These are phyloP conservation scores for Andrena flavipes DNA, from an alignment of 2,888 invertebrate species.

Conservation along the genomic window DNA sequence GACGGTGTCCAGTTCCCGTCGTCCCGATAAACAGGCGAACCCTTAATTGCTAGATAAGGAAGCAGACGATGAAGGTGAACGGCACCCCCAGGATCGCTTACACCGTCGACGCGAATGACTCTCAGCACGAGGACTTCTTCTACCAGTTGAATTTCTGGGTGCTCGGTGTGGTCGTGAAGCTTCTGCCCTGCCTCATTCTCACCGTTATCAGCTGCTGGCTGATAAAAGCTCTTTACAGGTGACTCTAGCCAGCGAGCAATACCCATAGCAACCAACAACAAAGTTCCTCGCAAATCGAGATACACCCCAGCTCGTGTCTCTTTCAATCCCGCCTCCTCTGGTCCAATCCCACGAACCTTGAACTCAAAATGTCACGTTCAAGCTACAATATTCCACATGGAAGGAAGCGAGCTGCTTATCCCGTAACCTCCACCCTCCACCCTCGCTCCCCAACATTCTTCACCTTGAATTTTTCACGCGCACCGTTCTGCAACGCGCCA, in stretches of 20 bases:
- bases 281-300: not conserved
- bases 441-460: too few relatives aligned
- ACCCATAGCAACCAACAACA: not conserved
- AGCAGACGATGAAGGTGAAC: constrained; percentile 69
- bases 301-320: not conserved
- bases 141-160: constrained; percentile 93
- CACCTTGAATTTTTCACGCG: too few relatives aligned
- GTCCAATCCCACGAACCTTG: not conserved
- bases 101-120: constrained; percentile 84
- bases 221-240: constrained; percentile 89
- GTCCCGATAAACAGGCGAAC: not conserved
- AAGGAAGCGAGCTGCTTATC: too few relatives aligned
- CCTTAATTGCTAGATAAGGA: constrained; percentile 73
- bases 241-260: not conserved
- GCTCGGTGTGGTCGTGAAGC: constrained; percentile 92
- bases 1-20: not conserved
- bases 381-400: too few relatives aligned
- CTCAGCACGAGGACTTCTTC: constrained; percentile 87
- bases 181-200: constrained; percentile 92
- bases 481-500: too few relatives aligned
- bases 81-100: constrained; percentile 76
- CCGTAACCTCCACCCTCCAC: too few relatives aligned
- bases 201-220: constrained; percentile 91
- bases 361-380: too few relatives aligned
- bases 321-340: not conserved